Percentiles rank a stretch among this genome's conserved stretches.
Evolutionary conservation across 2,888 invertebrate genomes (phyloP).

Genomic region (Meganola albula): DNA sequence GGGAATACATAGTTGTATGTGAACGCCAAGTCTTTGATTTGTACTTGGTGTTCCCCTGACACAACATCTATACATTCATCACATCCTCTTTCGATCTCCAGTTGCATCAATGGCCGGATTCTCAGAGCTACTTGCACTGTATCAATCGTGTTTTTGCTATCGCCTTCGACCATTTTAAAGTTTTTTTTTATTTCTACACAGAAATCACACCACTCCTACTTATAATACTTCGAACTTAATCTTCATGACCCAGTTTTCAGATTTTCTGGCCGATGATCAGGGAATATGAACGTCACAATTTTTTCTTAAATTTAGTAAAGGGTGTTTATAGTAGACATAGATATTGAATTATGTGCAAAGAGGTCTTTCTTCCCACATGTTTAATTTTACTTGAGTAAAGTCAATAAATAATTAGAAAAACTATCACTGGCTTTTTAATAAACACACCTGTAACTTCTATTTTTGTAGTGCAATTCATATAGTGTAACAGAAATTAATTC

Average conservation of each 20-base stretch:
- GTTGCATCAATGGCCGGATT: conserved; percentile 86
- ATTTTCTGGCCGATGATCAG: conserved; percentile 30
- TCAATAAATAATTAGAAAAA: too few relatives aligned
- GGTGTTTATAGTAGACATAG: conserved; percentile 1
- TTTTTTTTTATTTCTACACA: conserved; percentile 6
- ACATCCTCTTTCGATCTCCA: conserved; percentile 86
- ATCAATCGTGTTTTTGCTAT: conserved; percentile 54
- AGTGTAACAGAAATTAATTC: too few relatives aligned
- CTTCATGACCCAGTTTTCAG: conserved; percentile 28
- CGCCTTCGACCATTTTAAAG: conserved; percentile 56
- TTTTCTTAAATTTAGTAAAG: conserved; percentile 24
- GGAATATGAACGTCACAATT: conserved; percentile 28
- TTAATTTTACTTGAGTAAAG: too few relatives aligned
- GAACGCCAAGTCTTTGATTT: conserved; percentile 84
- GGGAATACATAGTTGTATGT: conserved; percentile 91
- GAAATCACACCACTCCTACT: conserved; percentile 17
- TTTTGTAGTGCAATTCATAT: too few relatives aligned
- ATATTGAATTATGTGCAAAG: conserved; percentile 27
- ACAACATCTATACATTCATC: conserved; percentile 83
- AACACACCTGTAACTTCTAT: too few relatives aligned
- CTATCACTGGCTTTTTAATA: too few relatives aligned
- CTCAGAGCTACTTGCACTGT: conserved; percentile 89
- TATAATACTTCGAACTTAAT: conserved; percentile 13
- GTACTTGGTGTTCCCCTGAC: conserved; percentile 81
- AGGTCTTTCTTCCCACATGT: too few relatives aligned